A percentile compares a stretch with the other conserved stretches of the same genome.
These are phyloP conservation scores for Bufotes viridis DNA, from an alignment of 2,797 vertebrate species.

Conservation along the genomic window DNA sequence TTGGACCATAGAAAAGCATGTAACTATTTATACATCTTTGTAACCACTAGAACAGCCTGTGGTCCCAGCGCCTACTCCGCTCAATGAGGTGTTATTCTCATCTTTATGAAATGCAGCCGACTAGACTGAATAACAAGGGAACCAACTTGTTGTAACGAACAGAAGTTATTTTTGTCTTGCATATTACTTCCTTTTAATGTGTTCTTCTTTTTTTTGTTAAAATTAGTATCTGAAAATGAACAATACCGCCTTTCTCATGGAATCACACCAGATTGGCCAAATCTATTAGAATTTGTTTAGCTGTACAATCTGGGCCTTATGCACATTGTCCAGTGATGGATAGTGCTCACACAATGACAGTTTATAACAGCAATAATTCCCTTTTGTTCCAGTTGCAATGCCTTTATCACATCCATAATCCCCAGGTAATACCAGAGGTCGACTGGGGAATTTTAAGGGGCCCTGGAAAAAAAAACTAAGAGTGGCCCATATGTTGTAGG, in stretches of 20 bases:
- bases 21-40: constrained; percentile 47
- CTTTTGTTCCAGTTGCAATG: not conserved
- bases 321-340: not conserved
- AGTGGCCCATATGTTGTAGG: too few relatives aligned
- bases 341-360: not conserved
- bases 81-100: constrained; percentile 54
- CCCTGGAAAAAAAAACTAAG: too few relatives aligned
- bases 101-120: constrained; percentile 31
- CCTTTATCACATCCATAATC: not conserved
- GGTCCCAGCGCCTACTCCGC: constrained; percentile 53
- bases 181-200: not conserved
- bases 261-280: not conserved
- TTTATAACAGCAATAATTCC: not conserved
- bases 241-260: not conserved
- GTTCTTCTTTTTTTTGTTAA: not conserved
- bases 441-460: too few relatives aligned
- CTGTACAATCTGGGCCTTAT: not conserved
- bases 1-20: constrained; percentile 42
- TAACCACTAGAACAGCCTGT: constrained; percentile 53
- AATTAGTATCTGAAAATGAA: not conserved
- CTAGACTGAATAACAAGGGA: not conserved
- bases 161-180: not conserved
- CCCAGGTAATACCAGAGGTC: not conserved
- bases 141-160: constrained; percentile 13
- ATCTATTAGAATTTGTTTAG: not conserved